Evolutionary conservation across 1,140 invertebrate species (phyloP).

Genomic region (Drosophila equinoxialis): DNA sequence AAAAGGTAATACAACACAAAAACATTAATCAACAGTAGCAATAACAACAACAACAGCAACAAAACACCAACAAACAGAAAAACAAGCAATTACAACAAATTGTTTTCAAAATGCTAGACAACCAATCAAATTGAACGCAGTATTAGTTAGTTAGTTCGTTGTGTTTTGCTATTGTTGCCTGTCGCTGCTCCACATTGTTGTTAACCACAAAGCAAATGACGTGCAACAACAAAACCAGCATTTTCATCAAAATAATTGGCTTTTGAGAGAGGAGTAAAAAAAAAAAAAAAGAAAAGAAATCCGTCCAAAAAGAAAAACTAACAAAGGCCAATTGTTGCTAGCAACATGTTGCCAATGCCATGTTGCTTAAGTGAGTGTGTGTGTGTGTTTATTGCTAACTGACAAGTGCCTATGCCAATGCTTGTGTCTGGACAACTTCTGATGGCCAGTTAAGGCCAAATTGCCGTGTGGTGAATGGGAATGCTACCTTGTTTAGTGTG

Average conservation of each 20-base stretch:
- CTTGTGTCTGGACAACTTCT: constrained; percentile 18
- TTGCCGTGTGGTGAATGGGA: constrained; percentile 12
- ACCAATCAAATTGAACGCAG: constrained; percentile 76
- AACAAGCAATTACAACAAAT: constrained; percentile 68
- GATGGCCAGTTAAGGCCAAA: constrained; percentile 29
- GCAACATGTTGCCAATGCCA: constrained; percentile 36
- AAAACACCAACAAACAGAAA: constrained; percentile 11
- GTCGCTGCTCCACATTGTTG: constrained; percentile 71
- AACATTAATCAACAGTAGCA: constrained; percentile 51
- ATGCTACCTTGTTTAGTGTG: constrained; percentile 46
- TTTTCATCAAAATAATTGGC: constrained; percentile 62
- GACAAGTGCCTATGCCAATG: constrained; percentile 31
- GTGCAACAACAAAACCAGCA: constrained; percentile 56
- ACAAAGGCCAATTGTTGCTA: constrained; percentile 61
- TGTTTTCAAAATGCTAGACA: constrained; percentile 69
- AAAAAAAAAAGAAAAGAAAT: not conserved
- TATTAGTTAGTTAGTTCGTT: constrained; percentile 44
- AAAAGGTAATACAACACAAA: constrained; percentile 35
- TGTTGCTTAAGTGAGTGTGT: constrained; percentile 12
- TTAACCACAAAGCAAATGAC: constrained; percentile 73
- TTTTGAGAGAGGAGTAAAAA: constrained; percentile 9
- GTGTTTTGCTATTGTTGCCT: constrained; percentile 32
- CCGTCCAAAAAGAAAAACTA: constrained; percentile 19
- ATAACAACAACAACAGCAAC: constrained; percentile 16
- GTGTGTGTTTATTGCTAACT: constrained; percentile 31